Percentiles rank a stretch among this genome's conserved stretches.
phyloP scores from a whole-genome alignment of 2,888 invertebrate genomes.

The Formica aserva region DNA sequence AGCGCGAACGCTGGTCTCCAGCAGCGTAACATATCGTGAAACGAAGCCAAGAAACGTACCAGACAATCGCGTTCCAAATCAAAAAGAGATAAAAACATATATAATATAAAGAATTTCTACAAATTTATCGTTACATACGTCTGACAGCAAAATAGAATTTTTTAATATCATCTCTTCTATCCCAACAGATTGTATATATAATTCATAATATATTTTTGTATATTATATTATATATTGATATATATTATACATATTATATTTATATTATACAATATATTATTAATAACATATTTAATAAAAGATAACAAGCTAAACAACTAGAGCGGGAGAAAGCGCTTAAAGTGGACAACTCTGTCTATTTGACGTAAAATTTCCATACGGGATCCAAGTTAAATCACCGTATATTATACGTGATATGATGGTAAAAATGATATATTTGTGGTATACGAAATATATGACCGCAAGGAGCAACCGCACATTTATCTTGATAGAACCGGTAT shows the following conservation, averaged over 20 bases:
- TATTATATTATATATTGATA: too few species aligned
- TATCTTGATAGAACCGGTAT: constrained; percentile 42
- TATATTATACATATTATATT: too few species aligned
- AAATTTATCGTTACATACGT: not conserved
- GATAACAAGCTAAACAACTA: not conserved
- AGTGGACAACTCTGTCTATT: not conserved
- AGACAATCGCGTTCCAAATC: not conserved
- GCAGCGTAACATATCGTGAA: not conserved
- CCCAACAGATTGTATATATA: not conserved
- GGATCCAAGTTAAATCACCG: not conserved
- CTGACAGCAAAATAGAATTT: not conserved
- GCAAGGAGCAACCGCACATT: constrained; percentile 42
- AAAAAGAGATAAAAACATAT: not conserved
- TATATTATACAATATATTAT: not conserved
- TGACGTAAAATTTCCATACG: not conserved
- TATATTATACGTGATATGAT: constrained; percentile 11
- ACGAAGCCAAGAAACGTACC: not conserved
- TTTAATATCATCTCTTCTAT: not conserved
- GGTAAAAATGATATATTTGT: constrained; percentile 46
- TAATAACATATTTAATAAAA: not conserved
- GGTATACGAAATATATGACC: constrained; percentile 21
- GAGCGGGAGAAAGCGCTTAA: not conserved
- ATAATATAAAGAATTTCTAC: not conserved
- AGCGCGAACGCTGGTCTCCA: constrained; percentile 18
- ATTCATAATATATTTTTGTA: too few species aligned